These are phyloP conservation scores for Alexandromys fortis DNA, from an alignment of 2,113 vertebrate species.

Conservation along the genomic window DNA sequence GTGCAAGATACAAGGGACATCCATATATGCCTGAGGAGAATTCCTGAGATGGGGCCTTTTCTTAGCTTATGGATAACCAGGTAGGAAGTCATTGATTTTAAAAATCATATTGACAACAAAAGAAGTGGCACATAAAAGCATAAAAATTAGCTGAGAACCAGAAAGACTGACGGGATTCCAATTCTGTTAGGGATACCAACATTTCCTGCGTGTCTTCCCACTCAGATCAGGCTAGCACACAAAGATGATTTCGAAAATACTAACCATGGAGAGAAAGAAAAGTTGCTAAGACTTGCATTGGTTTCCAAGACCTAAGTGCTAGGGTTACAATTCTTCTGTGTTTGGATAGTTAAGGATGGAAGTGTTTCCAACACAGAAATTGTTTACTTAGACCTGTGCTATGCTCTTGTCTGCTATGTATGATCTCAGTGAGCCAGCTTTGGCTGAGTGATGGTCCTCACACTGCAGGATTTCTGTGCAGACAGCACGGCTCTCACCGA, in stretches of 20 bases:
- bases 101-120: conserved; percentile 43
- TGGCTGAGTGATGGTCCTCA: background rate
- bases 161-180: background rate
- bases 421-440: background rate
- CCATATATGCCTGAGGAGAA: background rate
- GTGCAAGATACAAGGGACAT: background rate
- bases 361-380: conserved; percentile 2
- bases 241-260: background rate
- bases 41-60: background rate
- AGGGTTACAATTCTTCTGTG: background rate
- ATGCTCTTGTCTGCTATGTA: background rate
- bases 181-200: background rate
- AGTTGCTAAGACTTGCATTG: background rate
- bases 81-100: conserved; percentile 23
- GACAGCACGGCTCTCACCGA: background rate
- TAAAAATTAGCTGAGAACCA: conserved; percentile 5
- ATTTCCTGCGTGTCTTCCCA: background rate
- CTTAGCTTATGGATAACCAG: background rate
- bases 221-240: background rate
- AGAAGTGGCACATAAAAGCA: background rate
- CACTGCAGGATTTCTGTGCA: background rate
- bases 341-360: conserved; percentile 22
- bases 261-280: background rate
- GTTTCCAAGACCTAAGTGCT: conserved; percentile 3
- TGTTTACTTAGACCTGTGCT: background rate